Conservation (phyloP, 2,797 vertebrate species). For the Holocentrus rufus region DNA sequence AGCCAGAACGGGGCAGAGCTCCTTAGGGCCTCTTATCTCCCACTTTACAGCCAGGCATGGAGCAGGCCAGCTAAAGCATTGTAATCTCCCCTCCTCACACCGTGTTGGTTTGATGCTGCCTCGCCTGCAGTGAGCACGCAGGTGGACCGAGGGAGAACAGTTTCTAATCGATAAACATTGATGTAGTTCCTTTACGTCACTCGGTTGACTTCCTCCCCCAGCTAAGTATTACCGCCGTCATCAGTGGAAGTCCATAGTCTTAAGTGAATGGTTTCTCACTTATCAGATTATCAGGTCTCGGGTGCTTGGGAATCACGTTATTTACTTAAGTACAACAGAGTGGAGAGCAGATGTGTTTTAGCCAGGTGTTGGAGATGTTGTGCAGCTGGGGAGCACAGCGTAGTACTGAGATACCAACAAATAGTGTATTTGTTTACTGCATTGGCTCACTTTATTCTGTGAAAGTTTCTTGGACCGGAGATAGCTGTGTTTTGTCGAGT, state of each 20-base stretch:
- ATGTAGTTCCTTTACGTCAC: slow-evolving; percentile 61
- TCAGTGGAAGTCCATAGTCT: slow-evolving; percentile 37
- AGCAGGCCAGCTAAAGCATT: slow-evolving; percentile 57
- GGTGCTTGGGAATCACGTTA: neutral
- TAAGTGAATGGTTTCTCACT: slow-evolving; percentile 37
- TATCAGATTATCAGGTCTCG: slow-evolving; percentile 17
- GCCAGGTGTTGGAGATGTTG: slow-evolving; percentile 10
- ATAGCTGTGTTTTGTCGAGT: neutral
- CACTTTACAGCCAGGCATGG: slow-evolving; percentile 53
- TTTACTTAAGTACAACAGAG: slow-evolving; percentile 1
- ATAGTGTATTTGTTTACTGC: slow-evolving; percentile 1
- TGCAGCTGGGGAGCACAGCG: neutral
- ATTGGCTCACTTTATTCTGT: slow-evolving; percentile 17
- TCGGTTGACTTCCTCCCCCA: slow-evolving; percentile 44
- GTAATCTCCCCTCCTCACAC: slow-evolving; percentile 70
- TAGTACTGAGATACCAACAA: neutral
- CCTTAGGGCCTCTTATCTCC: slow-evolving; percentile 78
- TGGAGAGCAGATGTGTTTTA: slow-evolving; percentile 1
- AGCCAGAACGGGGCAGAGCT: slow-evolving; percentile 72
- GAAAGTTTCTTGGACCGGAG: slow-evolving; percentile 10
- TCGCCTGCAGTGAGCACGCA: slow-evolving; percentile 30
- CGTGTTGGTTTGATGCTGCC: slow-evolving; percentile 49
- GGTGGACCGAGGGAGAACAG: slow-evolving; percentile 45
- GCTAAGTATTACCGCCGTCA: slow-evolving; percentile 43
- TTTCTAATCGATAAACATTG: slow-evolving; percentile 64